Evolutionary conservation across 2,113 vertebrate species (phyloP).

Genomic region (Zosterops lateralis): DNA sequence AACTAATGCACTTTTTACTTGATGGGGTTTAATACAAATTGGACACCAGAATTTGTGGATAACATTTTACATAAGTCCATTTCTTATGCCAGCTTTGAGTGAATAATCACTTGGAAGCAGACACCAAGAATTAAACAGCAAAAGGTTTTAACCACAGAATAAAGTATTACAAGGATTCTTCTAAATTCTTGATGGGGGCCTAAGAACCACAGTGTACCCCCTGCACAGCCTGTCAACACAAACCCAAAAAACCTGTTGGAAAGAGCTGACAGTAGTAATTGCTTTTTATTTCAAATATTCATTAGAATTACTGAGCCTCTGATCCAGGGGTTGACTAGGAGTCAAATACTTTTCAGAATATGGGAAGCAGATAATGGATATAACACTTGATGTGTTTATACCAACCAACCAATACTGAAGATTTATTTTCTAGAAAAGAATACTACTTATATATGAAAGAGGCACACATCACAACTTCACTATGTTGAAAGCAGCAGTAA

Average conservation of each 20-base stretch:
- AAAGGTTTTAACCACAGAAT: not conserved
- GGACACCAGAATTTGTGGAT: not conserved
- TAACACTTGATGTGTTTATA: not conserved
- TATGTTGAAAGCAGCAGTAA: not conserved
- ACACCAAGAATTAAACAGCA: not conserved
- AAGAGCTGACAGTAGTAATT: not conserved
- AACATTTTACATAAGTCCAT: not conserved
- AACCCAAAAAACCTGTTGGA: not conserved
- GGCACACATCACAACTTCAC: not conserved
- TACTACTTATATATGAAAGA: not conserved
- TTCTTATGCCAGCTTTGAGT: not conserved
- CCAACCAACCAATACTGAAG: not conserved
- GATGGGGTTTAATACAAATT: not conserved
- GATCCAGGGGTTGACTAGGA: not conserved
- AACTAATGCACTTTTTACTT: not conserved
- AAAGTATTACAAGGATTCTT: not conserved
- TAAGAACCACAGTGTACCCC: not conserved
- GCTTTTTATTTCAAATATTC: not conserved
- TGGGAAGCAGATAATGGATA: not conserved
- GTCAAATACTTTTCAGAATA: not conserved
- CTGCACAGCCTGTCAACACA: not conserved
- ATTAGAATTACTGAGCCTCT: not conserved
- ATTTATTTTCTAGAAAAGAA: not conserved
- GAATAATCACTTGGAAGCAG: conserved; percentile 2
- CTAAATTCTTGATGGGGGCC: not conserved